Base-by-base conservation (phyloP, 2,797 vertebrate species). In the Paramormyrops hopkinsi region DNA sequence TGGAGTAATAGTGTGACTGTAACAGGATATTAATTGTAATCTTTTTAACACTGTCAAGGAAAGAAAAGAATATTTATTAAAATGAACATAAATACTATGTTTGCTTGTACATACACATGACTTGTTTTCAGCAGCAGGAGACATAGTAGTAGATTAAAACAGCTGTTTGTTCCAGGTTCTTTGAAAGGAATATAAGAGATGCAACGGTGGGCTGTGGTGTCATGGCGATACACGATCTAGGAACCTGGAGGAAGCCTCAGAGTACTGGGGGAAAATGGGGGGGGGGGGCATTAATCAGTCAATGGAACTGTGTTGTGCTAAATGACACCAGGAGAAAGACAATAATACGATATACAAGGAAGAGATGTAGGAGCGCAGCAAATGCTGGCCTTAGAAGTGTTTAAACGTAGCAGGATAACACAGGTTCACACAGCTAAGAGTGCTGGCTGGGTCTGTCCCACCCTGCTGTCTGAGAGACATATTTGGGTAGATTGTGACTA, bases 401-500 rank as follows among this genome's bases (percentile, higher is more conserved):
- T 17, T 41, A 17, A 37, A 79, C 0, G 6, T 8, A 44, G 14
- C 2, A 44, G 33, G 37, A 8, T n/a, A 41, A 46, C 37, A 6
- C 12, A 51, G 50, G 37, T 46, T 79, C 73, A 79, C 25, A 76
- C 73, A 79, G 37, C 73, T 79, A 46, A 79, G 73, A 46, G 14
- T 19, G 17, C 14, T 44, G 14, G 22, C 29, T 76, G 37, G 14
- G 73, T 19, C 73, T 79, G 7, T 79, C 73, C 33, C 14, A 41
- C 73, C 37, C 73, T n/a, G 73, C 17, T 41, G 73, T 8, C 41
- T 41, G 37, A 17, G 33, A 79, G 73, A 46, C 37, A 41, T 79
- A 79, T 79, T 79, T 46, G 41, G 73, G 37, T 79, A 79, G 73
- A 44, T 79, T 46, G 73, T 79, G 73, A 79, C 73, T 79, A 79